phyloP scores from a whole-genome alignment of 1,140 invertebrate genomes.

The Wasmannia auropunctata region DNA sequence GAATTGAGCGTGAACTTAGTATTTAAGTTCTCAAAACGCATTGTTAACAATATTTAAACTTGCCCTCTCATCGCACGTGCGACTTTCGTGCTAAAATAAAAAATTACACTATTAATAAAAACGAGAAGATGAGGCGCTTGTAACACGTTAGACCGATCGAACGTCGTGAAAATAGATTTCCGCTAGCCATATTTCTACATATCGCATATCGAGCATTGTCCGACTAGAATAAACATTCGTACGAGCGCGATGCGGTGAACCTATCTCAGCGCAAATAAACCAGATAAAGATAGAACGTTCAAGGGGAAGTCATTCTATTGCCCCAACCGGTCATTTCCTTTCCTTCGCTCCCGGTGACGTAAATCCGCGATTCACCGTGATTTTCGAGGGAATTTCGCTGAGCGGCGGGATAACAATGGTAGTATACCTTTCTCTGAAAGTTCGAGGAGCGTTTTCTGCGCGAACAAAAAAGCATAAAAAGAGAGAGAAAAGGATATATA shows the following conservation, averaged over 20 bases:
- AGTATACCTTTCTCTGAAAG: constrained; percentile 57
- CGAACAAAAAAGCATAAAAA: neutral
- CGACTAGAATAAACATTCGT: constrained; percentile 43
- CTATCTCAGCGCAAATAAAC: constrained; percentile 34
- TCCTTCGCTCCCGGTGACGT: constrained; percentile 38
- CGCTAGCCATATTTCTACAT: constrained; percentile 21
- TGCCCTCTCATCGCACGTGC: neutral
- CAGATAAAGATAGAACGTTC: constrained; percentile 54
- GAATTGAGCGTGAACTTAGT: neutral
- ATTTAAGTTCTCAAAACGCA: neutral
- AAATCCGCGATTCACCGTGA: constrained; percentile 61
- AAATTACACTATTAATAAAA: constrained; percentile 19
- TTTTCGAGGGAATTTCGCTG: constrained; percentile 65
- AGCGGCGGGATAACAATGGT: constrained; percentile 62
- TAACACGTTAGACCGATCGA: neutral
- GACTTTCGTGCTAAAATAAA: neutral
- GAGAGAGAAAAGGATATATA: neutral
- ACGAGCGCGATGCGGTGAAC: constrained; percentile 17
- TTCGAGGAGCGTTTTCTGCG: constrained; percentile 35
- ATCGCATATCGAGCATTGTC: constrained; percentile 18
- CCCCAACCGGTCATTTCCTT: constrained; percentile 39
- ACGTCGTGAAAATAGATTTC: constrained; percentile 34
- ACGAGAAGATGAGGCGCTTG: neutral
- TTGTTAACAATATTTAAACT: neutral
- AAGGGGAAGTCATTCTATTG: constrained; percentile 46